phyloP scores from a whole-genome alignment of 1,140 invertebrate species.

The Drosophila sulfurigaster region DNA sequence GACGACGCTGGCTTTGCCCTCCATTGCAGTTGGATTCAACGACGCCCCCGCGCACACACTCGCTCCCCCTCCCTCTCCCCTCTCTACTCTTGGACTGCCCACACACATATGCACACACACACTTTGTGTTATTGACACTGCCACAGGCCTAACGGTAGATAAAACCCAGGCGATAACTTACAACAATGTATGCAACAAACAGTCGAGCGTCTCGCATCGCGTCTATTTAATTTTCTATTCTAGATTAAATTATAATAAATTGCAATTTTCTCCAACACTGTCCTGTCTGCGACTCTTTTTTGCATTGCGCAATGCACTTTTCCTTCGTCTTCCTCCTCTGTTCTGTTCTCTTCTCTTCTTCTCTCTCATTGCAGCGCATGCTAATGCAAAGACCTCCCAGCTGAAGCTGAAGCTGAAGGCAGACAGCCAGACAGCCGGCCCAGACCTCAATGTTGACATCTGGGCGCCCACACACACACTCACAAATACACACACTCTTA shows the following conservation, averaged over 20 bases:
- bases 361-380: slow-evolving; percentile 23
- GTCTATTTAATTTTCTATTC: slow-evolving; percentile 80
- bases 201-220: slow-evolving; percentile 21
- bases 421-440: slow-evolving; percentile 23
- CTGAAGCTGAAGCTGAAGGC: not conserved
- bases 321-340: slow-evolving; percentile 22
- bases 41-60: slow-evolving; percentile 53
- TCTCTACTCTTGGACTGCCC: not conserved
- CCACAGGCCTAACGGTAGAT: slow-evolving; percentile 73
- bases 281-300: not conserved
- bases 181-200: slow-evolving; percentile 71
- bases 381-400: slow-evolving; percentile 17
- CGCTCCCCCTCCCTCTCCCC: slow-evolving; percentile 21
- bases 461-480: slow-evolving; percentile 38
- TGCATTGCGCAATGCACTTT: slow-evolving; percentile 62
- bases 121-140: slow-evolving; percentile 75
- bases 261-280: slow-evolving; percentile 56
- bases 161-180: slow-evolving; percentile 65
- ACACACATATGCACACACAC: slow-evolving; percentile 30
- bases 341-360: no score
- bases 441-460: slow-evolving; percentile 51
- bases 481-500: not conserved
- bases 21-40: slow-evolving; percentile 32
- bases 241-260: slow-evolving; percentile 84
- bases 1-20: slow-evolving; percentile 18